Conservation (phyloP, 2,113 vertebrate species). For the Mastomys natalensis region DNA sequence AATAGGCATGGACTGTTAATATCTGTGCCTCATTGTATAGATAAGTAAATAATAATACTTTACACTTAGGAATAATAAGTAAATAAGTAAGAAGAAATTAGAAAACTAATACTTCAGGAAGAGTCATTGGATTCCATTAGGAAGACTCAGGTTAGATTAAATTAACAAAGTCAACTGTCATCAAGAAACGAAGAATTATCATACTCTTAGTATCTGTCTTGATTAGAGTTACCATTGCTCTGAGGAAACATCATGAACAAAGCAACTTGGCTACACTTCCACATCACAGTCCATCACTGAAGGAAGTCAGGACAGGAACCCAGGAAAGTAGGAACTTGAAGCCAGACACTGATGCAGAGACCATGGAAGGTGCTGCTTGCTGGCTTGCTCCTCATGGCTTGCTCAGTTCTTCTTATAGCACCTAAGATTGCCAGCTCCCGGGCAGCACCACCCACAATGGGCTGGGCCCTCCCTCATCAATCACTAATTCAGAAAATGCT, state of each 20-base stretch:
- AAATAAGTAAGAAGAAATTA: neutral
- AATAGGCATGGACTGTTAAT: fast-evolving
- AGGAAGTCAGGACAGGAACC: neutral
- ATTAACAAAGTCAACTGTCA: neutral
- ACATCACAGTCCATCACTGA: too few species aligned
- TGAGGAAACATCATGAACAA: neutral
- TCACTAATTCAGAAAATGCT: neutral
- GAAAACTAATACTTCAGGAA: neutral
- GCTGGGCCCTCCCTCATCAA: neutral
- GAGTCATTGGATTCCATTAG: neutral
- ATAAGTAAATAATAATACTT: neutral
- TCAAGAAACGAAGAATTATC: neutral
- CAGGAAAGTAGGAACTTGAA: neutral
- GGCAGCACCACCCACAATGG: neutral
- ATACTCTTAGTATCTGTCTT: neutral
- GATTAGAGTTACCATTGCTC: neutral
- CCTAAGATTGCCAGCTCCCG: neutral
- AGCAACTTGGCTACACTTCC: neutral
- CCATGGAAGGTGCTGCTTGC: neutral
- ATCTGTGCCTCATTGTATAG: neutral
- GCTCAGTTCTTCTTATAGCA: neutral
- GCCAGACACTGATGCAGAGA: neutral
- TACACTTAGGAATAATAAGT: neutral
- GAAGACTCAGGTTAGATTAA: neutral
- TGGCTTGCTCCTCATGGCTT: neutral